Evolutionary conservation across 2,113 vertebrate genomes (phyloP), one percentile per base, ranked within the genome.

Genomic region (Pavo muticus): DNA sequence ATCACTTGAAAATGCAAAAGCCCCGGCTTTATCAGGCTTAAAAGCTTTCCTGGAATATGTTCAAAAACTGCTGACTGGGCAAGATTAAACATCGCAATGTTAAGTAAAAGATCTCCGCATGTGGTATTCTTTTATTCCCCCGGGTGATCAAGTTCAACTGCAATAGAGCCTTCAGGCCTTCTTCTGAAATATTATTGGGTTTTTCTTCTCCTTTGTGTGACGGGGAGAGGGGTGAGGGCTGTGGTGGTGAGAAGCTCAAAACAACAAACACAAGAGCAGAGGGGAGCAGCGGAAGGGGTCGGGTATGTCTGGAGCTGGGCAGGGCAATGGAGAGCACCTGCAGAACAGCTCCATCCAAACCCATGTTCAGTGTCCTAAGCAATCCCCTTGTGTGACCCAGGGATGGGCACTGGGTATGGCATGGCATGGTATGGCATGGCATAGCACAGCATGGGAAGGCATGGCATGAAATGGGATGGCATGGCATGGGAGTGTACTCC

Each of bases 41-140:
- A 99, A 98, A 99, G 98, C 98, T 99, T 99, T 98, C 98, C 98
- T 99, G 98, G 98, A 99, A 97, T 82, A 90, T 86, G 96, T 98
- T 98, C 98, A 99, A 98, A 97, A 98, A 96, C 87, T 98, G 98
- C 98, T 98, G 98, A 98, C 97, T 91, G 98, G 94, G 98, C 98
- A 98, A 98, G 98, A 98, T 98, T 97, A 98, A 98, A 98, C 98
- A 97, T 91, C 81, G 15, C 97, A 89, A 91, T 84, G 97, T 39
- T 96, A 96, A 96, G 97, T 93, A 97, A 97, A 96, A 98, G 97
- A 98, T 98, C 87, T 95, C 96, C 48, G 96, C 97, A 97, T 98
- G 98, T 98, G 98, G 96, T 94, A 90, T 74, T 95, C 92, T 71
- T 96, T 94, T 21, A 94, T 93, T 95, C 93, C 94, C 94, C 65